phyloP scores from a whole-genome alignment of 2,797 vertebrate species.

The Macrochelys suwanniensis region DNA sequence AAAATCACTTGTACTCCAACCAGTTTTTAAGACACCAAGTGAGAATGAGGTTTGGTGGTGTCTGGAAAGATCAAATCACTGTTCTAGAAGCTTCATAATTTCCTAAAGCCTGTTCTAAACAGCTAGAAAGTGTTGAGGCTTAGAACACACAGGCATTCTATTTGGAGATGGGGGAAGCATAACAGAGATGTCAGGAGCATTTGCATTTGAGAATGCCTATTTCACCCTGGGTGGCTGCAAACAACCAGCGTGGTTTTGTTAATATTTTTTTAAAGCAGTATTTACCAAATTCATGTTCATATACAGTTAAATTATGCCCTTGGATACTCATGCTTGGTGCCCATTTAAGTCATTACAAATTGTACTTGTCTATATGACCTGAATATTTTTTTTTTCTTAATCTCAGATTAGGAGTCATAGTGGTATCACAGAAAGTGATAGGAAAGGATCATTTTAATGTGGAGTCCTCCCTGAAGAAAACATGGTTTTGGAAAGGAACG shows the following conservation, averaged over 20 bases:
- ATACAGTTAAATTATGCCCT: background rate
- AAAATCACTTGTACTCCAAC: fast-evolving
- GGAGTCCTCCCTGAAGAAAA: background rate
- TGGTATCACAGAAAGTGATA: background rate
- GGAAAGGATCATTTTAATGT: background rate
- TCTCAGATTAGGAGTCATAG: background rate
- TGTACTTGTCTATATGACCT: background rate
- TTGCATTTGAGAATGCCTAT: background rate
- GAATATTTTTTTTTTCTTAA: fast-evolving
- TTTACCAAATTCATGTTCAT: background rate
- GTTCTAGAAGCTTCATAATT: background rate
- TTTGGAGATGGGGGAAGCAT: background rate
- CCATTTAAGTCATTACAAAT: background rate
- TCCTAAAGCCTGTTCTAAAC: background rate
- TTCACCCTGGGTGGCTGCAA: background rate
- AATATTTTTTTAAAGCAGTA: background rate
- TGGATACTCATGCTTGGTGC: background rate
- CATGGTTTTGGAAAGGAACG: background rate
- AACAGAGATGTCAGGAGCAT: background rate
- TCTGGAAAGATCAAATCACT: background rate
- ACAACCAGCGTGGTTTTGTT: background rate
- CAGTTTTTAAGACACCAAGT: background rate
- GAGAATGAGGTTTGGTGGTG: background rate
- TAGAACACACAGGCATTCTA: background rate
- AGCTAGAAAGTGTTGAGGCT: background rate